Evolutionary conservation across 2,797 vertebrate species (phyloP).

Genomic region (Brachyalestes nurse): DNA sequence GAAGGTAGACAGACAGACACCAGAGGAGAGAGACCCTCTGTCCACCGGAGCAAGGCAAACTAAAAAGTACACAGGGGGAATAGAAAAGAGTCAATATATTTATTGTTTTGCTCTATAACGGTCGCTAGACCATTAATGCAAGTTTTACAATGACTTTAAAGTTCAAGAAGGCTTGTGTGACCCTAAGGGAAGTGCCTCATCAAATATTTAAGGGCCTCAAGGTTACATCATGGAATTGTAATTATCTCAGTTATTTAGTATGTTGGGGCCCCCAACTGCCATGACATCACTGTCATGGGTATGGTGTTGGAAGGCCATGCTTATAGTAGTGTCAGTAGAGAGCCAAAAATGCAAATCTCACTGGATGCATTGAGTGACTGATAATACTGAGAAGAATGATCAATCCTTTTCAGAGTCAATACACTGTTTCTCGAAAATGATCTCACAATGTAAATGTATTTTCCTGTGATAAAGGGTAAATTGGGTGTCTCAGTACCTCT

Average conservation of each 20-base stretch:
- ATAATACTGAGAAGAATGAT: not conserved
- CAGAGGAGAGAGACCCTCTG: not conserved
- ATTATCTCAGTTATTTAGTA: constrained; percentile 66
- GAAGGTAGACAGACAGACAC: not conserved
- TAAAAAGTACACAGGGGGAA: not conserved
- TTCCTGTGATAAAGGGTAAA: not conserved
- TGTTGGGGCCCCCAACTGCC: constrained; percentile 37
- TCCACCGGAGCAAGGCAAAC: constrained; percentile 8
- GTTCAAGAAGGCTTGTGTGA: constrained; percentile 42
- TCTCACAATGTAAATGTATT: too few relatives aligned
- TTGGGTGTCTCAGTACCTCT: not conserved
- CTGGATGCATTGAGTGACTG: not conserved
- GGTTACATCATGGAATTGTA: constrained; percentile 65
- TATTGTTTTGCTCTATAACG: constrained; percentile 48
- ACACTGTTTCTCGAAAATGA: too few relatives aligned
- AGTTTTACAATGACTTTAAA: constrained; percentile 61
- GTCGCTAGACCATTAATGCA: constrained; percentile 56
- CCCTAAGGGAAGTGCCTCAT: constrained; percentile 58
- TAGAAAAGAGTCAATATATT: constrained; percentile 47
- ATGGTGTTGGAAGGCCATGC: constrained; percentile 32
- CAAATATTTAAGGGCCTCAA: constrained; percentile 66
- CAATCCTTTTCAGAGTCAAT: not conserved
- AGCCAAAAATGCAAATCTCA: constrained; percentile 7
- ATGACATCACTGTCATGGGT: constrained; percentile 59
- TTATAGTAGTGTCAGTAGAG: not conserved